Evolutionary conservation across 53 echinoderm and acorn worm species (phyloP).

Genomic region (Mesocentrotus franciscanus): DNA sequence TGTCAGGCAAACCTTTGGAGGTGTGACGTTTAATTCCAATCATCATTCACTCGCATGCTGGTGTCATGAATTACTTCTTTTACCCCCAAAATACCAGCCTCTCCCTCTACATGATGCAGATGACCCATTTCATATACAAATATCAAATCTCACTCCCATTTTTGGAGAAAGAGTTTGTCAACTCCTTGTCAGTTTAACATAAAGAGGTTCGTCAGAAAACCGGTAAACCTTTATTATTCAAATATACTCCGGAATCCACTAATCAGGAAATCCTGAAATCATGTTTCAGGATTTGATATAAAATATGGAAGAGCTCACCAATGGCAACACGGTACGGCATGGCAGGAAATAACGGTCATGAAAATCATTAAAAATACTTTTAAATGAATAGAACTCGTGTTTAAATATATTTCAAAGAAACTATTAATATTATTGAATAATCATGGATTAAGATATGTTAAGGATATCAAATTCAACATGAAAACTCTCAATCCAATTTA

Average conservation of each 20-base stretch:
- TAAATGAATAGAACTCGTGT: too few relatives aligned
- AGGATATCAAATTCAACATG: background rate
- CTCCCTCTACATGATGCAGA: background rate
- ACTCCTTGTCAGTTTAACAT: background rate
- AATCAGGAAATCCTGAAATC: background rate
- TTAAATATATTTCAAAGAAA: too few relatives aligned
- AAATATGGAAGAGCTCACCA: background rate
- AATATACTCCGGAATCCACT: background rate
- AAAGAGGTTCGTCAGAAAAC: background rate
- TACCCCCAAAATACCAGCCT: constrained; percentile 12
- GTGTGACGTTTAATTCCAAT: background rate
- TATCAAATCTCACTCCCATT: background rate
- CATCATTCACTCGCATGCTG: background rate
- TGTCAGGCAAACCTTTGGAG: background rate
- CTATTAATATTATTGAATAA: too few relatives aligned
- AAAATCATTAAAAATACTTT: too few relatives aligned
- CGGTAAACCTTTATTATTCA: background rate
- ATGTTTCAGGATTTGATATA: background rate
- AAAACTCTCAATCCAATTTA: background rate
- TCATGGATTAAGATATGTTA: too few relatives aligned
- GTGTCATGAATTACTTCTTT: background rate
- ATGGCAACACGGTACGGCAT: background rate
- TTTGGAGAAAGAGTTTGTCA: background rate
- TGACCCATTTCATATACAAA: constrained; percentile 10
- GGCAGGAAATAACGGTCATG: background rate